Evolutionary conservation across 2,888 invertebrate species (phyloP).

Genomic region (Stenichneumon culpator): DNA sequence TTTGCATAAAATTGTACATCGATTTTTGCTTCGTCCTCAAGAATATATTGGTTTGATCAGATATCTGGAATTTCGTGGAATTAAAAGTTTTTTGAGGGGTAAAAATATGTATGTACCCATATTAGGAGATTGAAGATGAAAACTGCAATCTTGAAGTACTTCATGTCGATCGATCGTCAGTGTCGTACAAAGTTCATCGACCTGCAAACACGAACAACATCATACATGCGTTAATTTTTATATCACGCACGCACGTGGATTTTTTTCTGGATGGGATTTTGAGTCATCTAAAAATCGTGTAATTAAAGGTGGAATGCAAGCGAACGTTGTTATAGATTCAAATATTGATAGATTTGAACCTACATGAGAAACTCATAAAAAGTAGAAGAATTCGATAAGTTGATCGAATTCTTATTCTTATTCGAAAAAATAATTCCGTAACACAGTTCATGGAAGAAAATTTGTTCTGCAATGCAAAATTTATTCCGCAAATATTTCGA

Average conservation of each 20-base stretch:
- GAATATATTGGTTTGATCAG: not conserved
- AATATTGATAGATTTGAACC: no score
- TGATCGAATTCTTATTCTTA: no score
- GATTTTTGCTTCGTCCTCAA: not conserved
- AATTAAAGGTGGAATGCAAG: no score
- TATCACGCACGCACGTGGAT: no score
- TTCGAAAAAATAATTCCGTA: no score
- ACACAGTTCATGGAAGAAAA: no score
- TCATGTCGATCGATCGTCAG: slow-evolving; percentile 75
- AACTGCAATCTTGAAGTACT: slow-evolving; percentile 81
- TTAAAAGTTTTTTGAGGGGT: not conserved
- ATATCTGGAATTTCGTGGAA: not conserved
- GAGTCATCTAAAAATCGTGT: no score
- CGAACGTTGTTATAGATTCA: no score
- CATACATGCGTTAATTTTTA: not conserved
- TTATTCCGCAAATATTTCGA: no score
- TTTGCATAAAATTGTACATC: slow-evolving; percentile 21
- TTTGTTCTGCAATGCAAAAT: no score
- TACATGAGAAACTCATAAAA: not conserved
- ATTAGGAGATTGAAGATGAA: slow-evolving; percentile 82
- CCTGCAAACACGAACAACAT: slow-evolving; percentile 73
- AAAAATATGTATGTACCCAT: slow-evolving; percentile 79
- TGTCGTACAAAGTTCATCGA: slow-evolving; percentile 76
- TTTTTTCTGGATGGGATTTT: not conserved
- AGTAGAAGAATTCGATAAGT: no score